Conservation (phyloP, 30 jellyfish, hydroid and myxozoan species). For the Aurelia coerulea region DNA sequence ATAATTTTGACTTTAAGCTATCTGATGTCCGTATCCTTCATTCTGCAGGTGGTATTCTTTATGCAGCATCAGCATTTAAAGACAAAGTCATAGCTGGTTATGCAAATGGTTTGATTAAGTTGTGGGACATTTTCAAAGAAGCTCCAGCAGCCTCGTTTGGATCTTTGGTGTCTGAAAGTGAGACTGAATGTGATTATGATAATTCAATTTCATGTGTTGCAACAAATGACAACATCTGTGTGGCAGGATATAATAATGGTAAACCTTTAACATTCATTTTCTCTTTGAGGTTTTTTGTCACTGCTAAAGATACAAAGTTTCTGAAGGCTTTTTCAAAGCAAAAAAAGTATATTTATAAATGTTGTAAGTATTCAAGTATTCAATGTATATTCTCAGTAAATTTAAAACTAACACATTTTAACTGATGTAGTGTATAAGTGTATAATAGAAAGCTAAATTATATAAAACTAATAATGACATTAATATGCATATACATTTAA, state of each 20-base stretch:
- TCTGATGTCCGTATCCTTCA: no score
- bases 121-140: constrained; percentile 70
- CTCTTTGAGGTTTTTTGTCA: not conserved
- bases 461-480: no score
- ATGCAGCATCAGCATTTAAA: constrained; percentile 55
- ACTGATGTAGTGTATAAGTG: no score
- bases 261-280: not conserved
- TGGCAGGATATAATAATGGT: constrained; percentile 74
- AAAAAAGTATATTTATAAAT: no score
- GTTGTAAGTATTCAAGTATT: no score
- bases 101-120: constrained; percentile 73
- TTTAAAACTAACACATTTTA: no score
- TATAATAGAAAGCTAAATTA: no score
- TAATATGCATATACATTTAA: no score
- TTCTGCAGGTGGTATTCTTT: constrained; percentile 78
- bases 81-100: constrained; percentile 75
- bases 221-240: constrained; percentile 38
- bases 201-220: constrained; percentile 22
- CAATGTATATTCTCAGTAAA: no score
- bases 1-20: no score
- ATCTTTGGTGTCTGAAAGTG: constrained; percentile 17
- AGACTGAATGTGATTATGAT: not conserved
- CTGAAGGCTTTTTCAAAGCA: no score
- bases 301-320: no score
- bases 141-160: constrained; percentile 56